Percentiles rank a stretch among this genome's conserved stretches.
phyloP scores from a whole-genome alignment of 2,888 invertebrate genomes.

The Nemurella pictetii region DNA sequence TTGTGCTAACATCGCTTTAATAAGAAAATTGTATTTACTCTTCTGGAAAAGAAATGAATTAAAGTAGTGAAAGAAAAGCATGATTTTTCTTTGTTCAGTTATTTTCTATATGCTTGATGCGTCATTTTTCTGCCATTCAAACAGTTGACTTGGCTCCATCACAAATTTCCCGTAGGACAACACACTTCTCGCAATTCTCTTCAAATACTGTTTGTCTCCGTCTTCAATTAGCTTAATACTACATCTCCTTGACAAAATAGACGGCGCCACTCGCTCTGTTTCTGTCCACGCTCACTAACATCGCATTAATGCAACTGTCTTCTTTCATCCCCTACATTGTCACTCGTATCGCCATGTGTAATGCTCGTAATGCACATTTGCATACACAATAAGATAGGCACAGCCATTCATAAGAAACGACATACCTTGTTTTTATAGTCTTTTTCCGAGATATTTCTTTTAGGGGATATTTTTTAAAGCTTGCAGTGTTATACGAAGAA shows the following conservation, averaged over 20 bases:
- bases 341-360: neutral
- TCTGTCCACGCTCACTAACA: neutral
- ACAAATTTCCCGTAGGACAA: neutral
- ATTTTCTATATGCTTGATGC: neutral
- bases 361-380: neutral
- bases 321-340: neutral
- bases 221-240: neutral
- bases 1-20: slow-evolving; percentile 1
- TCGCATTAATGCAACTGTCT: neutral
- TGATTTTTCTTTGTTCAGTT: neutral
- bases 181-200: neutral
- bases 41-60: neutral
- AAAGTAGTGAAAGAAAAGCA: neutral
- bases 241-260: neutral
- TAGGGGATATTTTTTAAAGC: neutral
- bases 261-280: neutral
- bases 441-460: no score
- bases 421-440: neutral
- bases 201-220: neutral
- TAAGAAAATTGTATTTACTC: slow-evolving; percentile 6
- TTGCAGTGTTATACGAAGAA: no score
- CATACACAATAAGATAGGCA: neutral
- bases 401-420: no score
- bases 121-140: neutral
- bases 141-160: neutral